phyloP scores from a whole-genome alignment of 1,140 invertebrate genomes.

The Drosophila punjabiensis region DNA sequence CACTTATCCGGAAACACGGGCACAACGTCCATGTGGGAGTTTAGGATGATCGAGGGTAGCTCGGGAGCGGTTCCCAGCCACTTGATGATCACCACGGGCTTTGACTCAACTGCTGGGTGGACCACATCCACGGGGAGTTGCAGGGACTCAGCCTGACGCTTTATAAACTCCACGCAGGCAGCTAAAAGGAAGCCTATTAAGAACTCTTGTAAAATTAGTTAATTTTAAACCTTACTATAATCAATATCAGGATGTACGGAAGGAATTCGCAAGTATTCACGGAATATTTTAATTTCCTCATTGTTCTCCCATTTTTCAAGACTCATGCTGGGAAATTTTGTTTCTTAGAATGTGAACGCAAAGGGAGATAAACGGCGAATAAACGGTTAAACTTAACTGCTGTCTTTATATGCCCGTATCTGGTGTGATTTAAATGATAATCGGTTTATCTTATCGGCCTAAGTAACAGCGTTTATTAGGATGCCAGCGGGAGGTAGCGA shows the following conservation, averaged over 20 bases:
- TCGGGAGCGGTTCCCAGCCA: constrained; percentile 89
- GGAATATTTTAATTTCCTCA: constrained; percentile 91
- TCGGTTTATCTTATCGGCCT: constrained; percentile 3
- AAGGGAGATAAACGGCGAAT: not conserved
- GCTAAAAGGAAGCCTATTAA: constrained; percentile 69
- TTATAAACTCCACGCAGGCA: constrained; percentile 88
- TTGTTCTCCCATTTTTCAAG: constrained; percentile 86
- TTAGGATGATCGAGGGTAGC: constrained; percentile 91
- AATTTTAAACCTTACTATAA: constrained; percentile 86
- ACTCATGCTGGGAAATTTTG: constrained; percentile 34
- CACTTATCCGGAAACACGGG: constrained; percentile 90
- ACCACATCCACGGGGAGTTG: constrained; percentile 87
- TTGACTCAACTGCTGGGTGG: constrained; percentile 84
- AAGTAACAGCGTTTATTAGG: not conserved
- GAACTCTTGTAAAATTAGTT: not conserved
- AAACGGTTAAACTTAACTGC: not conserved
- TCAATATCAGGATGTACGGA: constrained; percentile 93
- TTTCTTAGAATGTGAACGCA: not conserved
- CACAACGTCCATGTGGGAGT: constrained; percentile 96
- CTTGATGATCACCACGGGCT: constrained; percentile 91
- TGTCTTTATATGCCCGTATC: not conserved
- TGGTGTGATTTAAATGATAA: not conserved
- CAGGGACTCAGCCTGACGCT: constrained; percentile 88
- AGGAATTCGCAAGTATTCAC: constrained; percentile 92
- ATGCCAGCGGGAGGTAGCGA: not conserved